Base-by-base conservation (phyloP, 2,113 vertebrate species). In the Andinoacara biseriatus region DNA sequence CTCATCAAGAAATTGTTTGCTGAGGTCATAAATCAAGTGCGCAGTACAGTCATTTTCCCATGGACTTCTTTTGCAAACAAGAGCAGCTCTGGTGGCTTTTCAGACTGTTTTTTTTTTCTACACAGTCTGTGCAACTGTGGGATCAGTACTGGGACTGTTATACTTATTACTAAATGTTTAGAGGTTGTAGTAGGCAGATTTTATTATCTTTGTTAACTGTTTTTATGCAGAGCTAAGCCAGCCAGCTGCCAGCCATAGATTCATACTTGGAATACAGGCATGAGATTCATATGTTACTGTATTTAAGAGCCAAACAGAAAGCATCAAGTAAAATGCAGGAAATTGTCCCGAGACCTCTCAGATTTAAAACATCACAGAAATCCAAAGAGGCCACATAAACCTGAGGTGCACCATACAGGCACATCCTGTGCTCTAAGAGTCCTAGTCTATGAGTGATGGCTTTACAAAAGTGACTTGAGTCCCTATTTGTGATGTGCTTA, bases 351-450 rank as follows among this genome's bases (percentile, higher is more conserved):
- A 9, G 22, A 17, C 31, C 31, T 3, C 26, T 76, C 26, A 58
- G 57, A 81, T 18, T 57, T 58, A 4, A 69, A 22, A 40, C 33
- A 43, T 56, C 58, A 56, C 33, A 31, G 49, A 17, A 52, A 18
- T 52, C 49, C 17, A 17, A 5, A 7, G 26, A 40, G 20, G 29
- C 22, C 11, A 6, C 22, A 29, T 54, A 46, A 40, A 14, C 29
- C 9, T 20, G 82, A 79, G 82, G 82, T 83, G 82, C 80, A 61
- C 38, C 33, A 29, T 7, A 31, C 14, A 9, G 52, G 15, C 24
- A 14, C 60, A 29, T 7, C 38, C 9, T 43, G 43, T 4, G 31
- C 6, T 5, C 15, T 49, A 33, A 14, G 46, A 5, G 38, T 35
- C 20, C 58, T 35, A 14, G 3, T 49, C 22, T 31, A 46, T 31